phyloP scores from a whole-genome alignment of 2,888 invertebrate species.

The Mantis religiosa region DNA sequence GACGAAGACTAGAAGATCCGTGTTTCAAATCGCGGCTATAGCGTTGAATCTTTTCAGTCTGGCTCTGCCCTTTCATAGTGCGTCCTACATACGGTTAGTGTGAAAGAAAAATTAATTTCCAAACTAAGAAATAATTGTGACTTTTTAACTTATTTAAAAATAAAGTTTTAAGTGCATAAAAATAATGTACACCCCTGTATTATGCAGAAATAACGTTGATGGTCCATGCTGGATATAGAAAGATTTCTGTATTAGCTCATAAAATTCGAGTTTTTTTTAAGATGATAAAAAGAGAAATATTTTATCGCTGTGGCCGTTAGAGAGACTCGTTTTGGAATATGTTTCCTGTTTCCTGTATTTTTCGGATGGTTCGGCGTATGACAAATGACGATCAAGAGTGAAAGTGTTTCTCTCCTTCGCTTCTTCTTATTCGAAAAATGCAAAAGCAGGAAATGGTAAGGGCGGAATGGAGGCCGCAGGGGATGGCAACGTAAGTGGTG shows the following conservation, averaged over 20 bases:
- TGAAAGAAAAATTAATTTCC: too few species aligned
- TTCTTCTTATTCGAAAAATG: neutral
- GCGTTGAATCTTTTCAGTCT: too few species aligned
- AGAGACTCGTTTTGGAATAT: constrained; percentile 16
- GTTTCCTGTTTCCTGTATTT: constrained; percentile 26
- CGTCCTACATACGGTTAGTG: too few species aligned
- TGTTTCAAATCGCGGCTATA: too few species aligned
- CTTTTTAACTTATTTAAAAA: too few species aligned
- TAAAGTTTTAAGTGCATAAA: too few species aligned
- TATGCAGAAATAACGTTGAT: neutral
- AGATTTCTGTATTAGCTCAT: constrained; percentile 27
- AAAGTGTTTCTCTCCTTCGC: neutral
- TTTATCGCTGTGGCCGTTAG: constrained; percentile 18
- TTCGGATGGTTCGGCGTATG: constrained; percentile 26
- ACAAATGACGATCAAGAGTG: constrained; percentile 25
- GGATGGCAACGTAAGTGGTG: neutral
- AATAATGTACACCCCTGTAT: neutral
- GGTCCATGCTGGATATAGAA: constrained; percentile 8
- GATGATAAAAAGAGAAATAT: neutral
- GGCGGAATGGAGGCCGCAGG: neutral
- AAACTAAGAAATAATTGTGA: too few species aligned
- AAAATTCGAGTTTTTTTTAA: constrained; percentile 21
- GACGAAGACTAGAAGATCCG: too few species aligned
- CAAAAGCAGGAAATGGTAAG: neutral
- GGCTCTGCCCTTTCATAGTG: too few species aligned